These are phyloP conservation scores for Eupithecia pulchellata DNA, from an alignment of 2,888 invertebrate species.

Conservation along the genomic window DNA sequence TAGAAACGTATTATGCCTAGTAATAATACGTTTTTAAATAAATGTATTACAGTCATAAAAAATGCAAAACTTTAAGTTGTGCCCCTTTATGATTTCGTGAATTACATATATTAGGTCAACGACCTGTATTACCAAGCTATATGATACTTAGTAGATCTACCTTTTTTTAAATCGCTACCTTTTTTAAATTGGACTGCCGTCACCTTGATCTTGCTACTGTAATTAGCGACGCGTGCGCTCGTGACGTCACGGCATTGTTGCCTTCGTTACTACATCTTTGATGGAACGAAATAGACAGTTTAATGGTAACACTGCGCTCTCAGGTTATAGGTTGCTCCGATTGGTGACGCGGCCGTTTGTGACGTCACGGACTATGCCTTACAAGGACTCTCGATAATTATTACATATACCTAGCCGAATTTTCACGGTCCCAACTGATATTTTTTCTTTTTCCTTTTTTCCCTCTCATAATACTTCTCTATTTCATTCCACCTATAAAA, in stretches of 20 bases:
- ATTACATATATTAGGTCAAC: too few relatives aligned
- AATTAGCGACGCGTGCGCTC: conserved; percentile 63
- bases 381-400: not conserved
- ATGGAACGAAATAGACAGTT: conserved; percentile 19
- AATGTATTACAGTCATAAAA: too few relatives aligned
- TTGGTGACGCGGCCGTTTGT: conserved; percentile 55
- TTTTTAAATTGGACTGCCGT: conserved; percentile 41
- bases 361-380: conserved; percentile 62
- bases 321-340: not conserved
- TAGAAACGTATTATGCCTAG: too few relatives aligned
- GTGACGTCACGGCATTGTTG: conserved; percentile 67
- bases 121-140: too few relatives aligned
- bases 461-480: too few relatives aligned
- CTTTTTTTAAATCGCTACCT: conserved; percentile 48
- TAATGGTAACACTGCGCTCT: not conserved
- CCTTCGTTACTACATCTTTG: conserved; percentile 28
- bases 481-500: too few relatives aligned
- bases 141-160: too few relatives aligned
- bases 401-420: conserved; percentile 2
- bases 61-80: too few relatives aligned
- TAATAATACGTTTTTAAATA: too few relatives aligned
- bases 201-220: conserved; percentile 77
- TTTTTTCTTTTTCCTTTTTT: too few relatives aligned
- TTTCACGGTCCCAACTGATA: too few relatives aligned
- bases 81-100: too few relatives aligned